Evolutionary conservation across 2,888 invertebrate species (phyloP), one percentile per base, ranked within the genome.

Genomic region (Pyrgus malvae): DNA sequence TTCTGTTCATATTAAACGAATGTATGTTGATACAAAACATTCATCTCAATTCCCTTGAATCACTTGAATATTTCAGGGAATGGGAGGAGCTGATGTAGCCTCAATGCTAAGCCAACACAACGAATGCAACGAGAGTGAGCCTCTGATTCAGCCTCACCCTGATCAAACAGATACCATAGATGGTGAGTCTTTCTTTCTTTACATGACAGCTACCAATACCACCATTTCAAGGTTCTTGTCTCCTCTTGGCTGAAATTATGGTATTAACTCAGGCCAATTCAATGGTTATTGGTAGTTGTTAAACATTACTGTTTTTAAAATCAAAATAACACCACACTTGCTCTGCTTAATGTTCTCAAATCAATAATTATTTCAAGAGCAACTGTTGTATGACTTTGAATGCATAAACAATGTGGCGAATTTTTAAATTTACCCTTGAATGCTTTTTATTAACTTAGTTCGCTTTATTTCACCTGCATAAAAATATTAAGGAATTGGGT

Each of bases 161-260:
- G 94, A 95, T 81, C 93, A 93, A 74, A 92, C 93, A 60, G 94
- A 94, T 83, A 92, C 94, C 70, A 94, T 95, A 74, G 94, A 95
- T 83, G 94, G 94, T 95, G 88, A 94, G 94, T 86, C 55, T 23
- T 46, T 57, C 23, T 14, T 11, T 7, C n/a, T 25, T 51, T 53
- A 38, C 29, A 14, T 46, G 31, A 40, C 38, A 54, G 40, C 38
- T 46, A 40, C 46, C 31, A 31, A 37, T 29, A 27, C 17, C 11
- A 40, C 16, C 6, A 35, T 17, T 9, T 17, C 9, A 37, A 37
- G 17, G n/a, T n/a, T n/a, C n/a, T n/a, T n/a, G n/a, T 6, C 6
- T 12, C 14, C 7, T 31, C 12, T 12, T 31, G 11, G 31, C 12
- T 31, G 11, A 12, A 6, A 12, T 31, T 31, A 31, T 12, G 11